Conservation (phyloP, 2,113 vertebrate genomes). For the Thamnaconus septentrionalis region DNA sequence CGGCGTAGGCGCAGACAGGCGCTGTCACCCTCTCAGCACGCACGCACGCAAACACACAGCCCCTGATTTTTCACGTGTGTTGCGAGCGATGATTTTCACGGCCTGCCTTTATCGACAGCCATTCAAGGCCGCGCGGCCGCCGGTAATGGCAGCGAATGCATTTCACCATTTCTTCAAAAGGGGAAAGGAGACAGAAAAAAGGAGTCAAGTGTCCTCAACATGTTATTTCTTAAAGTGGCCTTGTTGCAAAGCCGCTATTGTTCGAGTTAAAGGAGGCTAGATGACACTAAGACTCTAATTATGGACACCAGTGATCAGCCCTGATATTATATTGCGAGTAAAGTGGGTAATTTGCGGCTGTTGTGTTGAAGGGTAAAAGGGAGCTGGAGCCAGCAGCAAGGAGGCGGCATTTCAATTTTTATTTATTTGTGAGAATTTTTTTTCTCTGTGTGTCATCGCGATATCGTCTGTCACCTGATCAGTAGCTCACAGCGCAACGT, state of each 20-base stretch:
- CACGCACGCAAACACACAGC: constrained; percentile 4
- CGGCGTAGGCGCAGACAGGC: constrained; percentile 40
- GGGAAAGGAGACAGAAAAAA: constrained; percentile 15
- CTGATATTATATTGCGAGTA: constrained; percentile 91
- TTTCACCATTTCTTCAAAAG: constrained; percentile 85
- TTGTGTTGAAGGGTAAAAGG: constrained; percentile 68
- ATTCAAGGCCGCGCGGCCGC: constrained; percentile 56
- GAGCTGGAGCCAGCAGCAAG: constrained; percentile 21
- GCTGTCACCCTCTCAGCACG: constrained; percentile 34
- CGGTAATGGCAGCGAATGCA: constrained; percentile 71
- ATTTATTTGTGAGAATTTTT: constrained; percentile 52
- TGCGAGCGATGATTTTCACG: constrained; percentile 23
- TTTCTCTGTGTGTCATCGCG: too few relatives aligned
- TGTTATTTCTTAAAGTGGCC: constrained; percentile 93
- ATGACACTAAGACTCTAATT: constrained; percentile 87
- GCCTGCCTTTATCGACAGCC: constrained; percentile 27
- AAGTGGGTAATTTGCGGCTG: constrained; percentile 84
- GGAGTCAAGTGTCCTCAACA: constrained; percentile 90
- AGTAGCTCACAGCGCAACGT: too few relatives aligned
- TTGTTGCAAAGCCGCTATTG: constrained; percentile 87
- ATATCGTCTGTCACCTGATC: too few relatives aligned
- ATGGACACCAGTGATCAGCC: constrained; percentile 86
- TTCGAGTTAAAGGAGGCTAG: constrained; percentile 88
- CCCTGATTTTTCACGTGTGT: constrained; percentile 12
- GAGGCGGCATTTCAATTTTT: constrained; percentile 56